Base-by-base conservation (phyloP, 2,113 vertebrate genomes). In the Mionectes macconnelli region DNA sequence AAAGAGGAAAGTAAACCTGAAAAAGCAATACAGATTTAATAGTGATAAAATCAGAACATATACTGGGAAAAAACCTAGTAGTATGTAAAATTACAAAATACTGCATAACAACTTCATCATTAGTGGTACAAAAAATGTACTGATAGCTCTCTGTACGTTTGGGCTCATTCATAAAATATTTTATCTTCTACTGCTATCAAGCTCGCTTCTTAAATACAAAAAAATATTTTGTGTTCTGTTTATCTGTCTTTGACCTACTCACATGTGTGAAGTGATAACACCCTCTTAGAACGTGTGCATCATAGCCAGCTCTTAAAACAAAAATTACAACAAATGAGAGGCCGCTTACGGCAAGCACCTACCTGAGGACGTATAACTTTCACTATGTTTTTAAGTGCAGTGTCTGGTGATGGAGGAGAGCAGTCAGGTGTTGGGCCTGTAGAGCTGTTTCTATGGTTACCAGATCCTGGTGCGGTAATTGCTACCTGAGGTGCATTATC, bases 331-430 rank as follows among this genome's bases (percentile, higher is more conserved):
- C 20, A 66, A 80, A 40, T 10, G 73, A 91, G 45, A 42, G 39
- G 25, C 53, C 64, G 56, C 42, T 85, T 87, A 87, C 77, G 82
- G 67, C 56, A 74, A 93, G 84, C 70, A 98, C 97, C 97, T 98
- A 99, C 99, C 99, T 99, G 99, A 96, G 99, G 99, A 97, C 99
- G 99, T 97, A 99, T 99, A 95, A 99, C 99, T 99, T 99, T 99
- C 96, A 99, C 99, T 55, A 99, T 99, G 97, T 99, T 99, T 98
- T 99, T 99, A 96, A 99, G 98, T 96, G 99, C 99, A 39, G 99
- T 99, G 97, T 99, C 99, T 33, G 99, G 99, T 84, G 99, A 99
- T 87, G 99, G 99, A 97, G 99, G 99, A 68, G 99, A 99, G 95
- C 99, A 99, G 98, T 99, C 99, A 97, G 99, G 99, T 98, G 99